phyloP scores from a whole-genome alignment of 2,113 vertebrate species.

The Laticauda colubrina region DNA sequence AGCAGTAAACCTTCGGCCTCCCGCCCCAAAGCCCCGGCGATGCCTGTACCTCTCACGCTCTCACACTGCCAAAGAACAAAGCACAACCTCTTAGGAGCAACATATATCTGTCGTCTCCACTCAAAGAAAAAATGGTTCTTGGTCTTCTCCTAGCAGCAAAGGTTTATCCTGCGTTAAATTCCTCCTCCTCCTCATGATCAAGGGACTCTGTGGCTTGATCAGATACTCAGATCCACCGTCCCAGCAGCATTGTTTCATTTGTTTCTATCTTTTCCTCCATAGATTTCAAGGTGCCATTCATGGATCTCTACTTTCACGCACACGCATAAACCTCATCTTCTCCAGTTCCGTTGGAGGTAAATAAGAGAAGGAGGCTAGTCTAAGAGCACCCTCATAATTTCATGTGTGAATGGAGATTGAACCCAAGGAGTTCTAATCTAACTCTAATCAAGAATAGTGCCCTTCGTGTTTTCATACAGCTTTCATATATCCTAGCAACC shows the following conservation, averaged over 20 bases:
- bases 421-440: background rate
- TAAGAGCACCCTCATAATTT: background rate
- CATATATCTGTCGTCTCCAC: background rate
- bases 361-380: background rate
- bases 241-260: background rate
- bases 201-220: too few species aligned
- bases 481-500: background rate
- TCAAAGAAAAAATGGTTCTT: background rate
- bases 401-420: background rate
- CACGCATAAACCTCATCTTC: background rate
- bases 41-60: background rate
- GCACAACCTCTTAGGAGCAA: background rate
- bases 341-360: background rate
- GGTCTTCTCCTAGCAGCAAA: background rate
- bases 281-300: background rate
- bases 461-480: background rate
- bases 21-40: slow-evolving; percentile 12
- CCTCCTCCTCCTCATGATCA: background rate
- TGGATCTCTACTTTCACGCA: background rate
- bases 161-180: background rate
- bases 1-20: slow-evolving; percentile 57
- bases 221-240: background rate
- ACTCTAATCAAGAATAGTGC: background rate
- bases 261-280: background rate
- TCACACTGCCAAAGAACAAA: background rate